Evolutionary conservation across 2,888 invertebrate genomes (phyloP), one percentile per base, ranked within the genome.

Genomic region (Gibbula magus): DNA sequence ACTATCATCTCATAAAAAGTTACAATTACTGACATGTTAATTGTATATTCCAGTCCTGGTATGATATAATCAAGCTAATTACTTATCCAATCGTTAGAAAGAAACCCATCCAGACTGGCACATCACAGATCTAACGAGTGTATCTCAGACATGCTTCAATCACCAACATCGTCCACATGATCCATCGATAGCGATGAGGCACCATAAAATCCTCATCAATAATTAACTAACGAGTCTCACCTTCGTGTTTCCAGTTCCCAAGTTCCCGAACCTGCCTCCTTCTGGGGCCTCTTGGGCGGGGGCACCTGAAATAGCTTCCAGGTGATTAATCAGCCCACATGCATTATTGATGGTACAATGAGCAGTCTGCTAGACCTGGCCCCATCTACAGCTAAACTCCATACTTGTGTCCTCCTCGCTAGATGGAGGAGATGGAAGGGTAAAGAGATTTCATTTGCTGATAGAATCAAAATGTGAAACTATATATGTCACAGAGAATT

Each of bases 201-300:
- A 35, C 29, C 73, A 32, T 29, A 35, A 20, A 20, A 29, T 20
- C 51, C 20, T 75, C 22, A 45, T 54, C 16, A 77, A 56, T 77
- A 25, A 79, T 66, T 32, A 54, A 74, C 54, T 32, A 54, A 74
- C 54, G 74, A 74, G 7, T 22, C 45, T 61, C 61, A 73, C 45
- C 75, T 75, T 22, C 52, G 74, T 16, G 61, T 45, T 74, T 18
- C n/a, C 73, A 16, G 22, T 22, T 29, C 35, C 35, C 32, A 45
- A n/a, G 10, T 39, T 29, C 13, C 51, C 39, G n/a, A 73, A 73
- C 73, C 73, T 22, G 0, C 22, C 73, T 1, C 13, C 32, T 35
- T 73, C 73, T 73, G 22, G 32, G 16, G 73, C 73, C 22, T 73
- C 39, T 32, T 39, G 73, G 13, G 39, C 39, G 4, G 39, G 39